phyloP scores from a whole-genome alignment of 2,797 vertebrate genomes.

The Anabacerthia variegaticeps region DNA sequence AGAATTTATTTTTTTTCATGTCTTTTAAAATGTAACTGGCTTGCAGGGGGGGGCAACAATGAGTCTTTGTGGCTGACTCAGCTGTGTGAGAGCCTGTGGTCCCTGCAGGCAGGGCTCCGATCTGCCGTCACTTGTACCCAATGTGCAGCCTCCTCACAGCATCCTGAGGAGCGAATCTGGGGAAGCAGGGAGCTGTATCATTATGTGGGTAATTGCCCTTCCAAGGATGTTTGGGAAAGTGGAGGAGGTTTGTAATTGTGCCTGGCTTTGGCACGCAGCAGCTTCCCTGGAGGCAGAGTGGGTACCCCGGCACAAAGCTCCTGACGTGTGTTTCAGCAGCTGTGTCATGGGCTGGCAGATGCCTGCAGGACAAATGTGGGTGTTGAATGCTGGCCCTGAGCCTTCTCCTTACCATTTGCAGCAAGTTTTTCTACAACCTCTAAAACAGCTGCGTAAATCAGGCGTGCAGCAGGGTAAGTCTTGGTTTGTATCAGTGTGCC shows the following conservation, averaged over 20 bases:
- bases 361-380: background rate
- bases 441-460: background rate
- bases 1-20: background rate
- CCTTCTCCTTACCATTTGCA: background rate
- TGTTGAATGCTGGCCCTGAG: background rate
- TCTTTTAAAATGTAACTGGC: background rate
- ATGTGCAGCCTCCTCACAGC: background rate
- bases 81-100: background rate
- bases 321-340: background rate
- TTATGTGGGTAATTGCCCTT: background rate
- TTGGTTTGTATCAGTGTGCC: background rate
- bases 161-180: background rate
- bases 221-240: background rate
- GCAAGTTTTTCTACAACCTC: background rate
- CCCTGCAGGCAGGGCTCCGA: background rate
- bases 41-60: background rate
- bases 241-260: background rate
- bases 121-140: background rate
- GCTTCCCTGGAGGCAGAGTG: background rate
- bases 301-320: background rate
- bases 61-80: background rate
- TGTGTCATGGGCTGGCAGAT: background rate
- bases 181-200: background rate
- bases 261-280: background rate
- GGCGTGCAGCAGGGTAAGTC: background rate